Conservation (phyloP, 2,888 invertebrate genomes). For the Maniola hyperantus region DNA sequence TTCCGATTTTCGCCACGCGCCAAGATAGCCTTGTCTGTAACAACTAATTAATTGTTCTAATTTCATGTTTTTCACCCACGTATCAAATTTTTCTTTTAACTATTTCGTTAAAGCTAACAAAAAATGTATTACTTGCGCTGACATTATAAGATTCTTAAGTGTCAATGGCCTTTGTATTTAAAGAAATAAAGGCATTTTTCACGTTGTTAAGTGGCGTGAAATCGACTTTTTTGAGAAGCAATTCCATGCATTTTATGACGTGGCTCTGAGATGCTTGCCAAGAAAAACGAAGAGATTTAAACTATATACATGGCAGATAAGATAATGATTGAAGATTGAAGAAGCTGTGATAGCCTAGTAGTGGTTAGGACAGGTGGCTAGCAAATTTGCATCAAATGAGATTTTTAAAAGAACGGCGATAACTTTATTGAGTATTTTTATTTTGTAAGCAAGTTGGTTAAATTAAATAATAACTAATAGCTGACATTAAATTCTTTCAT, state of each 20-base stretch:
- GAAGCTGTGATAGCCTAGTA: too few relatives aligned
- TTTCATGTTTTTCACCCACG: too few relatives aligned
- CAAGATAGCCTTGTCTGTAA: too few relatives aligned
- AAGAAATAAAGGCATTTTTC: neutral
- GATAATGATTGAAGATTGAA: neutral
- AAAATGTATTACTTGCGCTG: neutral
- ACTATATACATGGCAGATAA: neutral
- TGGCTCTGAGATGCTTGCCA: neutral
- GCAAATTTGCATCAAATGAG: neutral
- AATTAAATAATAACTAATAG: too few relatives aligned
- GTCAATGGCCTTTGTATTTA: neutral
- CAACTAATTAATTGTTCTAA: too few relatives aligned
- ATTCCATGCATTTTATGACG: slow-evolving; percentile 8
- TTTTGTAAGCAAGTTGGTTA: too few relatives aligned
- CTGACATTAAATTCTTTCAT: too few relatives aligned
- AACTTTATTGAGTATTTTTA: too few relatives aligned
- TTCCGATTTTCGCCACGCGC: too few relatives aligned
- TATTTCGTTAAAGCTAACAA: neutral
- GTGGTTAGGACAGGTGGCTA: too few relatives aligned
- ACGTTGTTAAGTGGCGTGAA: slow-evolving; percentile 10
- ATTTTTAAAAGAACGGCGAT: too few relatives aligned
- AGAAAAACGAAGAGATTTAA: neutral
- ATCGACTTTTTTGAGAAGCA: slow-evolving; percentile 12
- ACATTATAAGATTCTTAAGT: neutral
- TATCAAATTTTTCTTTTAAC: neutral